Conservation (phyloP, 2,113 vertebrate species). For the Peromyscus californicus region DNA sequence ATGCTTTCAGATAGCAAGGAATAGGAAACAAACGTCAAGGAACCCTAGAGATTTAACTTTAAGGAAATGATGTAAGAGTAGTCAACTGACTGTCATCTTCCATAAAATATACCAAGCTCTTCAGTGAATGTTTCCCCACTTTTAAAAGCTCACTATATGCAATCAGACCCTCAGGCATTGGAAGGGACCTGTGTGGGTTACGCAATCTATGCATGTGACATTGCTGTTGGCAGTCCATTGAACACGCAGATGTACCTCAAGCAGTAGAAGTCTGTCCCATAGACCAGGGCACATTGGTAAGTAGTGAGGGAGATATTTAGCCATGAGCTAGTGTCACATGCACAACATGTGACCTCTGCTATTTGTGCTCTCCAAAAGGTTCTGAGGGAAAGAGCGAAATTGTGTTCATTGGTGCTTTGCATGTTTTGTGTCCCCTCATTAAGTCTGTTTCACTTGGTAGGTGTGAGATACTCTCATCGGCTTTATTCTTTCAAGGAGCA, state of each 20-base stretch:
- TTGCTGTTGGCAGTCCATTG: accelerated
- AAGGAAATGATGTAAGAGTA: not conserved
- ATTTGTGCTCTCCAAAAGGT: not conserved
- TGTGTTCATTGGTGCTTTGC: not conserved
- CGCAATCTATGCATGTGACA: not conserved
- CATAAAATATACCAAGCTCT: not conserved
- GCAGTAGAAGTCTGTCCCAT: not conserved
- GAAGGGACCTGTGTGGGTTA: not conserved
- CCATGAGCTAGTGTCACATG: not conserved
- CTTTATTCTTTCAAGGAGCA: not conserved
- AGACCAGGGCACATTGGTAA: not conserved
- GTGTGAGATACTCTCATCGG: not conserved
- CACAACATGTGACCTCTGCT: too few species aligned
- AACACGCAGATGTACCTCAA: too few species aligned
- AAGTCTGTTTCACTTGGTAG: not conserved
- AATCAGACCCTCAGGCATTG: not conserved
- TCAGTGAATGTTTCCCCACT: not conserved
- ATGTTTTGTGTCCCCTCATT: not conserved
- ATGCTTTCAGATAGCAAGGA: not conserved
- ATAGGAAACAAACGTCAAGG: not conserved
- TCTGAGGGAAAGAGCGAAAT: not conserved
- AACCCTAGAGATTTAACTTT: not conserved
- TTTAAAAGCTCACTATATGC: not conserved
- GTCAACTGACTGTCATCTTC: not conserved
- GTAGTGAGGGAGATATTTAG: not conserved